Evolutionary conservation across 2,113 vertebrate species (phyloP).

Genomic region (Perccottus glenii): DNA sequence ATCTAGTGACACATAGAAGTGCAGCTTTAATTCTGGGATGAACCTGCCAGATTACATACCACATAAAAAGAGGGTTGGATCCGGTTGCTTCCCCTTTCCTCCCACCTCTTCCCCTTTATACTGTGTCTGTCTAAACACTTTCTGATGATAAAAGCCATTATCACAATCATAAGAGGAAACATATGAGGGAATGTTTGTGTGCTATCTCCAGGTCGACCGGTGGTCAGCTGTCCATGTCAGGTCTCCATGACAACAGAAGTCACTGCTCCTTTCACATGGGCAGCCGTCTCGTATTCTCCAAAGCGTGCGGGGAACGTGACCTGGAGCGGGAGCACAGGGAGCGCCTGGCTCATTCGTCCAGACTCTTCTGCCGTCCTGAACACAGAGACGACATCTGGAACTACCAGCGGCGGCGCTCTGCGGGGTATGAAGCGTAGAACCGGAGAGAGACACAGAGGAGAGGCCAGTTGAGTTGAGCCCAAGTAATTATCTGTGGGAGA

Average conservation of each 20-base stretch:
- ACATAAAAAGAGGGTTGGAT: no score
- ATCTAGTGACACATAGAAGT: no score
- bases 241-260: slow-evolving; percentile 43
- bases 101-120: no score
- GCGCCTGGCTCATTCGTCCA: slow-evolving; percentile 67
- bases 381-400: slow-evolving; percentile 76
- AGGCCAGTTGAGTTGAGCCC: no score
- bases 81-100: no score
- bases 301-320: slow-evolving; percentile 19
- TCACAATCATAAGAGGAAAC: no score
- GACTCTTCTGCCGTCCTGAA: slow-evolving; percentile 73
- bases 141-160: no score
- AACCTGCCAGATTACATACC: no score
- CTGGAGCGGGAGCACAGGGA: slow-evolving; percentile 57
- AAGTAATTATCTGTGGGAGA: no score
- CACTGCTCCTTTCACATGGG: slow-evolving; percentile 44
- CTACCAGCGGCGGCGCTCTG: slow-evolving; percentile 62
- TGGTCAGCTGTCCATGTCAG: slow-evolving; percentile 59
- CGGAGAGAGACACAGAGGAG: neutral
- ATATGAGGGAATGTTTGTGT: neutral
- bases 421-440: slow-evolving; percentile 64
- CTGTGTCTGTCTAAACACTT: no score
- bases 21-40: no score
- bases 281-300: neutral
- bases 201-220: slow-evolving; percentile 62